A percentile compares a stretch with the other conserved stretches of the same genome.
Evolutionary conservation across 2,888 invertebrate species (phyloP).

Genomic region (Cryptosula pallasiana): DNA sequence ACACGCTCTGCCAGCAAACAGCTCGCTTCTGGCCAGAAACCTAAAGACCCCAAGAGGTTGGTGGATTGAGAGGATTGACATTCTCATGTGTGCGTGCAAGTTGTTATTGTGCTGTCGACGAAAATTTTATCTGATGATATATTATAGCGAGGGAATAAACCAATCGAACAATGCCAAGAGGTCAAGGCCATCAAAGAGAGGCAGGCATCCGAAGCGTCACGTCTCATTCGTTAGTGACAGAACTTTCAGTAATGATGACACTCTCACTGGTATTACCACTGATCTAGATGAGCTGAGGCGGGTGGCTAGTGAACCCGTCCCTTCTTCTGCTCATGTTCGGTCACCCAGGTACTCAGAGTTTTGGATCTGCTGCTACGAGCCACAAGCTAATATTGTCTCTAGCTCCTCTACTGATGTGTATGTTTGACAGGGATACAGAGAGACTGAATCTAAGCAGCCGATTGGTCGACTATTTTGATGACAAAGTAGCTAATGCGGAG

Average conservation of each 20-base stretch:
- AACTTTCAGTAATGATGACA: conserved; percentile 28
- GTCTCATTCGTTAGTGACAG: conserved; percentile 28
- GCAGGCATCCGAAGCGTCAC: neutral
- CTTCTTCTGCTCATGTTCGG: too few relatives aligned
- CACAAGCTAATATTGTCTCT: too few relatives aligned
- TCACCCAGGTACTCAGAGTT: too few relatives aligned
- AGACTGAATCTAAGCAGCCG: neutral
- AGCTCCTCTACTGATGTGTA: too few relatives aligned
- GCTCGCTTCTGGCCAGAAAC: neutral
- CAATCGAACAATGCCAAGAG: neutral
- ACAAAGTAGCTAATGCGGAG: neutral
- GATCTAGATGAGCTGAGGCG: neutral
- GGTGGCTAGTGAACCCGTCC: neutral
- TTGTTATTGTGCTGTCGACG: too few relatives aligned
- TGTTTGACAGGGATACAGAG: too few relatives aligned
- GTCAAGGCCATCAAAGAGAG: neutral
- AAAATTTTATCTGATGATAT: too few relatives aligned
- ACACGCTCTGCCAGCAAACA: neutral
- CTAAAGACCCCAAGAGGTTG: neutral
- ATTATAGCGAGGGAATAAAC: neutral
- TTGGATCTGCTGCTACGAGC: too few relatives aligned
- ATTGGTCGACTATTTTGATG: conserved; percentile 15
- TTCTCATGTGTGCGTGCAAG: too few relatives aligned
- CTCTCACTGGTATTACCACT: neutral
- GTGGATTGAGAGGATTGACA: too few relatives aligned